Evolutionary conservation across 92 coral and sea anemone species (phyloP).

Genomic region (Parazoanthus atlanticus): DNA sequence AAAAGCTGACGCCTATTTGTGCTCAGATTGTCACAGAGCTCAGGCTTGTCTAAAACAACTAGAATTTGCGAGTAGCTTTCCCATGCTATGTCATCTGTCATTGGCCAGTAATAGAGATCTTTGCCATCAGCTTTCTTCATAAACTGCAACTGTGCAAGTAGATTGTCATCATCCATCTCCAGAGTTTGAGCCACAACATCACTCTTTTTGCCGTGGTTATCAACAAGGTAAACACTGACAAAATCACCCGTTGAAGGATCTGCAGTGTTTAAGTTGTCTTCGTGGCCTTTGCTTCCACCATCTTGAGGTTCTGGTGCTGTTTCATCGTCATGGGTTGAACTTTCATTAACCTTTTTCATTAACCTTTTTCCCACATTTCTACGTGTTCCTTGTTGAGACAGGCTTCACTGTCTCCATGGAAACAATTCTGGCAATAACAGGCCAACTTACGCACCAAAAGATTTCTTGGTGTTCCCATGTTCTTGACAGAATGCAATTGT

Average conservation of each 20-base stretch:
- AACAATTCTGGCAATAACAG: no score
- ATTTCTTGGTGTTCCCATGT: no score
- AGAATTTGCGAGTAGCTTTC: slow-evolving; percentile 12
- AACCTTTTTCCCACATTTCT: no score
- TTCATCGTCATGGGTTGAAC: no score
- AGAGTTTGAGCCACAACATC: slow-evolving; percentile 19
- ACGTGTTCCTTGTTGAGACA: no score
- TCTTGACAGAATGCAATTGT: no score
- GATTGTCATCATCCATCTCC: slow-evolving; percentile 45
- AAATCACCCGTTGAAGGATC: slow-evolving; percentile 36
- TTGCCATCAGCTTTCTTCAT: slow-evolving; percentile 29
- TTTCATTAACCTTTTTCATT: no score
- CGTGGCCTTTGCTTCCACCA: background rate
- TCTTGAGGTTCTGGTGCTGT: no score
- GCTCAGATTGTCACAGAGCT: background rate
- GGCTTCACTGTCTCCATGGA: no score
- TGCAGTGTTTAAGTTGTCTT: slow-evolving; percentile 13
- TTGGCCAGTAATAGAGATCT: background rate
- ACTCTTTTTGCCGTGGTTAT: slow-evolving; percentile 9
- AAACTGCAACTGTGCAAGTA: slow-evolving; percentile 47
- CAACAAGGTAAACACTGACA: slow-evolving; percentile 21
- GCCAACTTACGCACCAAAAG: background rate
- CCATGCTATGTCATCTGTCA: background rate
- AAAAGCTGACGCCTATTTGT: slow-evolving; percentile 18
- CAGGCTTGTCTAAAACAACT: background rate